A percentile compares a stretch with the other conserved stretches of the same genome.
These are phyloP conservation scores for Caranx melampygus DNA, from an alignment of 2,113 vertebrate species.

Conservation along the genomic window DNA sequence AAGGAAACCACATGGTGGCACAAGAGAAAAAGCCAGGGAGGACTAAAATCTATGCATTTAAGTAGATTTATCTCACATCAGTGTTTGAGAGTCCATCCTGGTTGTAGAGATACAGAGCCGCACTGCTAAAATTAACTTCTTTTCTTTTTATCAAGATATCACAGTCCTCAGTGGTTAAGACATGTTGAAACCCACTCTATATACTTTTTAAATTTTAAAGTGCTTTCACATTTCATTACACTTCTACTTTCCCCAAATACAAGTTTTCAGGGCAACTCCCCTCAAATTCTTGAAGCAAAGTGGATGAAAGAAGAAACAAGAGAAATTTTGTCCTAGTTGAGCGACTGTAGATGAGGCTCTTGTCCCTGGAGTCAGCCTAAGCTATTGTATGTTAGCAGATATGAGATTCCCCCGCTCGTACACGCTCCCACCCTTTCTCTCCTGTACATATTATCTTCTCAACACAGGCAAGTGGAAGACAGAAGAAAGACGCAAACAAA, in stretches of 20 bases:
- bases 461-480: slow-evolving; percentile 62
- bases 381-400: slow-evolving; percentile 44
- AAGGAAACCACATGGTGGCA: no score
- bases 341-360: slow-evolving; percentile 7
- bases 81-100: not conserved
- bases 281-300: slow-evolving; percentile 29
- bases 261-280: slow-evolving; percentile 11
- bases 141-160: not conserved
- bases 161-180: not conserved
- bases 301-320: slow-evolving; percentile 36
- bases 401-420: slow-evolving; percentile 43
- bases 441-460: slow-evolving; percentile 69
- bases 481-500: slow-evolving; percentile 63
- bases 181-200: not conserved
- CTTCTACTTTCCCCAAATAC: slow-evolving; percentile 12
- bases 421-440: slow-evolving; percentile 39
- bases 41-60: no score
- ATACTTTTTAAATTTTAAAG: not conserved
- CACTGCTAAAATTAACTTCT: not conserved
- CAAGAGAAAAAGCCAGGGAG: no score
- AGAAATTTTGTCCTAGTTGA: slow-evolving; percentile 31
- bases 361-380: slow-evolving; percentile 54
- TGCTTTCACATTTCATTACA: slow-evolving; percentile 1
- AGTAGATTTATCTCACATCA: no score
- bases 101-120: no score